A percentile compares a stretch with the other conserved stretches of the same genome.
Conservation (phyloP, 2,888 invertebrate genomes). For the Troides aeacus region DNA sequence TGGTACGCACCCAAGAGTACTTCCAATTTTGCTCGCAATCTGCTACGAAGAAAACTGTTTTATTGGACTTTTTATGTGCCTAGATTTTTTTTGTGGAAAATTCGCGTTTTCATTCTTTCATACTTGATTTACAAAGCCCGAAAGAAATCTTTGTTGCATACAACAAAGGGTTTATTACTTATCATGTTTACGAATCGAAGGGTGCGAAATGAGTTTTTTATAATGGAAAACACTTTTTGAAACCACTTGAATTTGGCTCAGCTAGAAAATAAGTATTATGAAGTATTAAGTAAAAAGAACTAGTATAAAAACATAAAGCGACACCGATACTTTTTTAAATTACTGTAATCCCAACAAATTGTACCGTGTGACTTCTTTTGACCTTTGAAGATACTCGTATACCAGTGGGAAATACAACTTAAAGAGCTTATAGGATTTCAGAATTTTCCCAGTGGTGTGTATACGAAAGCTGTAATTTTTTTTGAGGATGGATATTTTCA, state of each 20-base stretch:
- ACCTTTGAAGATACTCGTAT: slow-evolving; percentile 1
- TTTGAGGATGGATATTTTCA: neutral
- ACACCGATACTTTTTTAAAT: neutral
- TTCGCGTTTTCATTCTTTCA: neutral
- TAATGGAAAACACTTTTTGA: neutral
- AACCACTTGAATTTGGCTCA: neutral
- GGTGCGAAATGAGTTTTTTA: neutral
- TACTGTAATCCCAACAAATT: slow-evolving; percentile 2
- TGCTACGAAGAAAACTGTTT: slow-evolving; percentile 18
- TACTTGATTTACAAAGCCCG: neutral
- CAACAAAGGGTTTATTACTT: slow-evolving; percentile 1
- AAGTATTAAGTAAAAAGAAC: no score
- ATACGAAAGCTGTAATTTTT: neutral
- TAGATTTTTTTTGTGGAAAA: neutral
- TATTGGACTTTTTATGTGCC: slow-evolving; percentile 14
- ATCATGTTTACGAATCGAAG: slow-evolving; percentile 1
- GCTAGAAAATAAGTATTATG: neutral
- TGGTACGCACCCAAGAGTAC: slow-evolving; percentile 4
- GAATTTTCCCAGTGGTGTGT: neutral
- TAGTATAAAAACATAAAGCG: neutral
- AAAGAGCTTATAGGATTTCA: neutral
- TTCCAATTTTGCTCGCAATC: slow-evolving; percentile 18
- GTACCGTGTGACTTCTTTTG: neutral
- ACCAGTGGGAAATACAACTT: slow-evolving; percentile 3
- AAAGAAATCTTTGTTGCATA: neutral